Base-by-base conservation (phyloP, 1,140 invertebrate genomes). In the Ceratina australensis region DNA sequence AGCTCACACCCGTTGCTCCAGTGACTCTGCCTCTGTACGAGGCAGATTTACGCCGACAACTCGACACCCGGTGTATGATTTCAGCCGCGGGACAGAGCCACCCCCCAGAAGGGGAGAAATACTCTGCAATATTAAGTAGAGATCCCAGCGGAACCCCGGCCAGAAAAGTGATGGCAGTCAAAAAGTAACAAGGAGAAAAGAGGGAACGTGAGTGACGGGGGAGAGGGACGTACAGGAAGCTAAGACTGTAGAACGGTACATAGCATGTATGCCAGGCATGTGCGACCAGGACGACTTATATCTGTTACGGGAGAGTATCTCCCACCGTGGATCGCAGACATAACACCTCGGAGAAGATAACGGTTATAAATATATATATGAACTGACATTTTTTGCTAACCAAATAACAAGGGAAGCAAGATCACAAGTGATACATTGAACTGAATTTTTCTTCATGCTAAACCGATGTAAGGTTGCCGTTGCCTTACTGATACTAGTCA, bases 91-190 rank as follows among this genome's bases (percentile, higher is more conserved):
- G 33, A 20, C 66, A 33, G 18, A n/a, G 28, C 33, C 0, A 24
- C 61, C 61, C 2, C 33, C 33, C 3, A 10, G 49, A 2, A 67
- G n/a, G 12, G 15, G 56, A 67, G 77, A 84, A 86, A 88, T 87
- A 82, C 78, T 71, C 18, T 87, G 83, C 83, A 89, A 89, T 88
- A 89, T 87, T 89, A 83, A 89, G 72, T 82, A 82, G 84, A 86
- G 47, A 54, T 80, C 52, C 74, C 50, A 49, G 8, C 22, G 72
- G 69, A 47, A 26, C 8, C 28, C 42, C n/a, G 57, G 57, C 61
- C 56, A 59, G 52, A 47, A 33, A 24, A 61, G 33, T 42, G 33
- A 42, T 10, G 33, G 33, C 33, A 42, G 33, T 42, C 33, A 42
- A 42, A 42, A 42, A 42, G 33, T 42, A 42, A 42, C 33, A 42